These are phyloP conservation scores for Seriola quinqueradiata DNA, from an alignment of 2,113 vertebrate species.

Conservation along the genomic window DNA sequence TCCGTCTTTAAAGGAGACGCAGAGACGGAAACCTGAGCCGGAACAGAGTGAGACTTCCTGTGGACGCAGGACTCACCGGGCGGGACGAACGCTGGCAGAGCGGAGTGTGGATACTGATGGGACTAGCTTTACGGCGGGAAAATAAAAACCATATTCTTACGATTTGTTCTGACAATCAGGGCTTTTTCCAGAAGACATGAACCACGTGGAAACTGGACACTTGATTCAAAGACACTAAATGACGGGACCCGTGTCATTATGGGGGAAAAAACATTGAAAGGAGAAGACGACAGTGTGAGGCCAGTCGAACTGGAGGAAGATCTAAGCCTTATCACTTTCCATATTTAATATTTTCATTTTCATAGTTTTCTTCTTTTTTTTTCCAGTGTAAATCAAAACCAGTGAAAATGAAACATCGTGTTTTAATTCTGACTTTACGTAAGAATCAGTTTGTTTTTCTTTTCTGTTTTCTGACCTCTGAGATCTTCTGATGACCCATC, in stretches of 20 bases:
- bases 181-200: constrained; percentile 65
- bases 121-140: constrained; percentile 77
- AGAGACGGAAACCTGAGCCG: not conserved
- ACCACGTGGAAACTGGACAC: constrained; percentile 20
- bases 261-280: not conserved
- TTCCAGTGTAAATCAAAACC: constrained; percentile 67
- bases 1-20: constrained; percentile 3
- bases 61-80: constrained; percentile 22
- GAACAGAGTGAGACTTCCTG: constrained; percentile 17
- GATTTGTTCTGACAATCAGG: constrained; percentile 84
- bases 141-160: constrained; percentile 49
- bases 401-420: constrained; percentile 62
- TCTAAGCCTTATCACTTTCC: constrained; percentile 78
- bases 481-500: constrained; percentile 28
- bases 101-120: constrained; percentile 13
- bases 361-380: constrained; percentile 15
- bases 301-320: constrained; percentile 66
- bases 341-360: constrained; percentile 72
- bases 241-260: not conserved
- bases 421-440: constrained; percentile 65
- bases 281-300: constrained; percentile 28
- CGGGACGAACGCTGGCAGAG: not conserved
- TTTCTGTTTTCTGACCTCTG: constrained; percentile 63
- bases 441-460: constrained; percentile 55
- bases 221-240: constrained; percentile 11